Evolutionary conservation across 2,888 invertebrate species (phyloP).

Genomic region (Cotesia congregata): DNA sequence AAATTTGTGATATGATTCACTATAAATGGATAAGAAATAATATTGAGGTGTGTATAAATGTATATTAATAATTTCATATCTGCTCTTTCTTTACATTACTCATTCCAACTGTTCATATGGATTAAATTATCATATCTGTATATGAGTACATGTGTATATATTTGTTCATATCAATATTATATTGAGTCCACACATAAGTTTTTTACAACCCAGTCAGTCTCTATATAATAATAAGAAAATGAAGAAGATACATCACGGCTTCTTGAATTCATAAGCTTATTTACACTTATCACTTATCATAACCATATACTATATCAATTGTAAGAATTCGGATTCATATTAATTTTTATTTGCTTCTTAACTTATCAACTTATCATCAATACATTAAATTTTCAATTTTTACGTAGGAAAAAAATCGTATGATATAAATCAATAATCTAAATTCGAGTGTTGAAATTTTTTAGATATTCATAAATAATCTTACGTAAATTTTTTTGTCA

Average conservation of each 20-base stretch:
- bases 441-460: too few relatives aligned
- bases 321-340: too few relatives aligned
- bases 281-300: too few relatives aligned
- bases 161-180: not conserved
- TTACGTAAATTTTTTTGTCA: too few relatives aligned
- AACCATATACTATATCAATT: too few relatives aligned
- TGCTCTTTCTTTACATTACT: not conserved
- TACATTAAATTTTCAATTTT: too few relatives aligned
- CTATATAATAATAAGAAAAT: not conserved
- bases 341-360: too few relatives aligned
- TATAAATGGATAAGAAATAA: slow-evolving; percentile 3
- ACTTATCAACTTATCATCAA: too few relatives aligned
- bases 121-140: not conserved
- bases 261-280: not conserved
- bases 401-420: too few relatives aligned
- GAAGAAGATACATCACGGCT: not conserved
- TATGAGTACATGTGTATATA: not conserved
- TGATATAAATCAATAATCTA: too few relatives aligned
- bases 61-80: not conserved
- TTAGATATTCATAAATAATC: too few relatives aligned
- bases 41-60: not conserved
- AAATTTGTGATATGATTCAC: not conserved
- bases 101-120: not conserved
- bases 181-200: not conserved
- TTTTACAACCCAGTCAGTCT: not conserved